Evolutionary conservation across 1,140 invertebrate genomes (phyloP), one percentile per base, ranked within the genome.

Genomic region (Octopus bimaculoides): DNA sequence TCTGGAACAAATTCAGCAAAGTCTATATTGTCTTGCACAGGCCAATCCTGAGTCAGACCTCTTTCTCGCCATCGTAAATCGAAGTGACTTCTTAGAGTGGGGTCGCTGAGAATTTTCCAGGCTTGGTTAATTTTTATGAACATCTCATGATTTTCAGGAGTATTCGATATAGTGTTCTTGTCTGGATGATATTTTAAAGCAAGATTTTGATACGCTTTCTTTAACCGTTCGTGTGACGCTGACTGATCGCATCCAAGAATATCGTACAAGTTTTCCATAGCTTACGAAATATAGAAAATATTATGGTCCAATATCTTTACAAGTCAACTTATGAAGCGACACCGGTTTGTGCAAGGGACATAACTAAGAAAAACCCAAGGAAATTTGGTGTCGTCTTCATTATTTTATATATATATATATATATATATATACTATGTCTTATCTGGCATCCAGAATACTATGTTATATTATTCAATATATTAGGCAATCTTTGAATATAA

Each of bases 11-110:
- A 87, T 6, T 87, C 86, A 8, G 81, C 78, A 78, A 88, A 82
- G 20, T 83, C 77, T 20, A 89, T 83, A n/a, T 82, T 83, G 55
- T 89, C 87, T 54, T 89, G 88, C 56, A 89, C 85, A 0, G 88
- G 88, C 80, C 83, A 84, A 41, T 86, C 82, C 69, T 89, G 87
- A 6, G 81, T 83, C 9, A 86, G 55, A 71, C 84, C 84, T 52
- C 85, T 81, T 55, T 87, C 84, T 52, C 83, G 81, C 88, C 86
- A 87, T 71, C 78, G 82, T 4, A 81, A 80, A 80, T 89, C 86
- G 82, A 84, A 89, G 61, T 84, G 78, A 56, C 83, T 69, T 54
- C 85, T 82, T 56, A 87, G 71, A 52, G 83, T 61, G n/a, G 73
- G 26, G 80, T 88, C 82, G n/a, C 84, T 78, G 2, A 89, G 79